Evolutionary conservation across 2,888 invertebrate genomes (phyloP).

Genomic region (Alcis repandata): DNA sequence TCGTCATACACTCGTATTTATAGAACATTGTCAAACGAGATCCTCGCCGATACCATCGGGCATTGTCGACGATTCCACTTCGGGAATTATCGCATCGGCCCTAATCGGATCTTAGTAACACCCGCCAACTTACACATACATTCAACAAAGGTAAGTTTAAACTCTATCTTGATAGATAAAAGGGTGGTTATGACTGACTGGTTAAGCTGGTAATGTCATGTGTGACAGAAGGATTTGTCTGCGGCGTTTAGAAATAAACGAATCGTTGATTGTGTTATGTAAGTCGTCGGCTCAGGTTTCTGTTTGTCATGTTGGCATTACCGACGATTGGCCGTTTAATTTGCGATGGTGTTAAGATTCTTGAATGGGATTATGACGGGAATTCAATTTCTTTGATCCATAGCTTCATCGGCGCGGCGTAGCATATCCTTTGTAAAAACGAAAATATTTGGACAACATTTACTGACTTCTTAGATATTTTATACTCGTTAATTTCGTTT

Average conservation of each 20-base stretch:
- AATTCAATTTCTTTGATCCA: not conserved
- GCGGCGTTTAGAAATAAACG: conserved; percentile 80
- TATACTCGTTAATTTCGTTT: no score
- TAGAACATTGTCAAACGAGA: conserved; percentile 71
- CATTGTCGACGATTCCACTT: conserved; percentile 76
- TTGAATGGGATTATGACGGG: not conserved
- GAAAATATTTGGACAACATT: no score
- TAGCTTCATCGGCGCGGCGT: no score
- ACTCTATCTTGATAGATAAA: conserved; percentile 46
- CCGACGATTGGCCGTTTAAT: conserved; percentile 25
- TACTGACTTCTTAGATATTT: no score
- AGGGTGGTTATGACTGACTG: conserved; percentile 29
- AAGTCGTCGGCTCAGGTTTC: conserved; percentile 71
- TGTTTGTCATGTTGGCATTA: conserved; percentile 64
- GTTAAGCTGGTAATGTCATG: conserved; percentile 56
- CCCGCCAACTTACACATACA: conserved; percentile 49
- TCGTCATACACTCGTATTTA: conserved; percentile 72
- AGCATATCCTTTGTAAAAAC: no score
- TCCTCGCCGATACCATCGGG: conserved; percentile 64
- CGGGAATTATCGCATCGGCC: conserved; percentile 76
- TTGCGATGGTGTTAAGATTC: conserved; percentile 21
- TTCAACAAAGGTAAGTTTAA: conserved; percentile 37
- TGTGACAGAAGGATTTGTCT: conserved; percentile 83
- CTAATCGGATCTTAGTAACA: conserved; percentile 78
- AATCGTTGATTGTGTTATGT: conserved; percentile 81